Base-by-base conservation (phyloP, 2,888 invertebrate species). In the Crocallis elinguaria region DNA sequence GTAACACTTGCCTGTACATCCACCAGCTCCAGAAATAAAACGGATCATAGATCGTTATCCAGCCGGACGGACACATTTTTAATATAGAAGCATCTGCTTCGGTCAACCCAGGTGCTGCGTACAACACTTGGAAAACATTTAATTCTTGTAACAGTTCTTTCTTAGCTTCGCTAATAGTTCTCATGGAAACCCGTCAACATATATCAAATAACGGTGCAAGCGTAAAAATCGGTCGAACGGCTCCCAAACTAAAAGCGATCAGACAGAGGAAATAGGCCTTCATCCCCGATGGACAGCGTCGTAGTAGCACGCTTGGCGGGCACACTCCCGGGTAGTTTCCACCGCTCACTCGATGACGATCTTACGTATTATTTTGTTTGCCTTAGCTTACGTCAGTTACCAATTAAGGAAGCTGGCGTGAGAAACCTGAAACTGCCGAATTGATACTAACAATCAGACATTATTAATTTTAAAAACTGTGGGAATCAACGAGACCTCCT, bases 341-440 rank as follows among this genome's bases (percentile, higher is more conserved):
- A 11, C 35, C 19, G 11, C 11, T 19, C 12, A 13, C 9, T 11
- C 8, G 33, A 14, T 35, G 11, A 21, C 11, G 17, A 11, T 1
- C 6, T 8, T 42, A 32, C 14, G 25, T 17, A 21, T 38, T 32
- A 29, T 33, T 27, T 51, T 32, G 38, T 50, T 39, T 39, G 38
- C 44, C 46, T 48, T 27, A 38, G 35, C 35, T 36, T 14, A 38
- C 53, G 48, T 54, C 53, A 54, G 11, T 17, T 2, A 4, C 27
- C 21, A 33, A 54, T 54, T 43, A 49, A 46, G 43, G 52, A 52
- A 56, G 44, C 35, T 23, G 30, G 37, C 42, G 46, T 58, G 63
- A 43, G 57, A 60, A 62, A 51, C 25, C 16, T 37, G 36, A 30
- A 48, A 53, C 57, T 36, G 51, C 53, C 49, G 49, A 60, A 58